These are phyloP conservation scores for Drosophila testacea DNA, from an alignment of 2,888 invertebrate genomes.

Conservation along the genomic window DNA sequence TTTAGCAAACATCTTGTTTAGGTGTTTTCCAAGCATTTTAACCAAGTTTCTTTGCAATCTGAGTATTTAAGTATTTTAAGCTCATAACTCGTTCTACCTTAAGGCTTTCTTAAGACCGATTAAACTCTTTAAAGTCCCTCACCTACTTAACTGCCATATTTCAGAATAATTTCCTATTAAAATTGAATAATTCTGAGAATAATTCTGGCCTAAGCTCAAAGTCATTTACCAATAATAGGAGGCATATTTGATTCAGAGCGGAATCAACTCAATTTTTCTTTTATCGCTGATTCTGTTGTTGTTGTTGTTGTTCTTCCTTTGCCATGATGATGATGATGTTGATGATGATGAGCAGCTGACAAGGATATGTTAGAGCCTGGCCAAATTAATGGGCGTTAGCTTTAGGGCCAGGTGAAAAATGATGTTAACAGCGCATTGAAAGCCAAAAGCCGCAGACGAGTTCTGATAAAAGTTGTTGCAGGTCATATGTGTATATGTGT, in stretches of 20 bases:
- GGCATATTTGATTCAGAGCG: slow-evolving; percentile 1
- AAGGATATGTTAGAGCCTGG: slow-evolving; percentile 27
- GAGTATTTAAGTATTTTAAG: neutral
- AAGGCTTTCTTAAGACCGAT: neutral
- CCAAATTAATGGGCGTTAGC: slow-evolving; percentile 42
- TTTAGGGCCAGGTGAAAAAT: slow-evolving; percentile 46
- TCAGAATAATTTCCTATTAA: slow-evolving; percentile 3
- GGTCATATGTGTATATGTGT: neutral
- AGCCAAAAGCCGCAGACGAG: slow-evolving; percentile 41
- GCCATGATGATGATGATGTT: neutral
- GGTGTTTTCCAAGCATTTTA: neutral
- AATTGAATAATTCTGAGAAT: slow-evolving; percentile 4
- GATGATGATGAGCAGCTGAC: slow-evolving; percentile 18
- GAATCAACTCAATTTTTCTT: slow-evolving; percentile 1
- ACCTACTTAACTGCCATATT: neutral
- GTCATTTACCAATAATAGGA: neutral
- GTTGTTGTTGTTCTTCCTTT: neutral
- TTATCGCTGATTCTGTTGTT: neutral
- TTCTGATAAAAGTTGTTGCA: slow-evolving; percentile 39
- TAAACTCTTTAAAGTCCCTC: neutral
- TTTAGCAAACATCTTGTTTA: no score
- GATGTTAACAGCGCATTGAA: slow-evolving; percentile 31
- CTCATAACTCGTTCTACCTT: neutral
- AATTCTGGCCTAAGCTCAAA: neutral
- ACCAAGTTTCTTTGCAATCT: neutral